phyloP scores from a whole-genome alignment of 2,113 vertebrate species.

The Mustela nigripes region DNA sequence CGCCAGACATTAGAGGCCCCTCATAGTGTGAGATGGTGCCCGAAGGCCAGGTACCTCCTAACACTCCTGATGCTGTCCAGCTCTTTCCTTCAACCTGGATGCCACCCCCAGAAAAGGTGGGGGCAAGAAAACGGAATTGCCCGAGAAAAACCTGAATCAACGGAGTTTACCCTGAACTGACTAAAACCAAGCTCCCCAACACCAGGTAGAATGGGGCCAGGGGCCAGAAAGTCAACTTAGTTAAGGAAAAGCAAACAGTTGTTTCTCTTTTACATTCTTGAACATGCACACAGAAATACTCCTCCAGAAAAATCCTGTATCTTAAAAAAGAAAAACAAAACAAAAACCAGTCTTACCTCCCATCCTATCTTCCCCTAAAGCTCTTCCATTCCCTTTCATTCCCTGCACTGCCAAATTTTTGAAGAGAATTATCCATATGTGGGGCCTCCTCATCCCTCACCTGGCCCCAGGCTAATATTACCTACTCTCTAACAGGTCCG shows the following conservation, averaged over 20 bases:
- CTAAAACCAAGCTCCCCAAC: neutral
- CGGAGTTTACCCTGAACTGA: neutral
- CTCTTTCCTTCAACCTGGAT: neutral
- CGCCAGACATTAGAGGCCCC: neutral
- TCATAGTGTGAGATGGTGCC: neutral
- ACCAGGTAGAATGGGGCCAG: neutral
- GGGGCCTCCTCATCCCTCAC: neutral
- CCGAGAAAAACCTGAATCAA: neutral
- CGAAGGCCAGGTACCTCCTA: neutral
- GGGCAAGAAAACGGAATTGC: neutral
- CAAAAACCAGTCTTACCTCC: neutral
- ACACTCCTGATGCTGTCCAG: neutral
- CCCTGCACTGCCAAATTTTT: neutral
- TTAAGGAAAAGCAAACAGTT: neutral
- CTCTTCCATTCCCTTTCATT: neutral
- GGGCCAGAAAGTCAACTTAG: neutral
- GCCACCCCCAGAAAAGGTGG: neutral
- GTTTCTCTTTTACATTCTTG: constrained; percentile 1
- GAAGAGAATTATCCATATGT: neutral
- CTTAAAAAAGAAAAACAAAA: neutral
- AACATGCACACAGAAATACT: neutral
- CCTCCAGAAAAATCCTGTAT: neutral
- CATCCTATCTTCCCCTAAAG: neutral
- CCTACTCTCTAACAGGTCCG: neutral
- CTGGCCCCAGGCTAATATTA: neutral